Base-by-base conservation (phyloP, 1,140 invertebrate genomes). In the Lepidurus apus region DNA sequence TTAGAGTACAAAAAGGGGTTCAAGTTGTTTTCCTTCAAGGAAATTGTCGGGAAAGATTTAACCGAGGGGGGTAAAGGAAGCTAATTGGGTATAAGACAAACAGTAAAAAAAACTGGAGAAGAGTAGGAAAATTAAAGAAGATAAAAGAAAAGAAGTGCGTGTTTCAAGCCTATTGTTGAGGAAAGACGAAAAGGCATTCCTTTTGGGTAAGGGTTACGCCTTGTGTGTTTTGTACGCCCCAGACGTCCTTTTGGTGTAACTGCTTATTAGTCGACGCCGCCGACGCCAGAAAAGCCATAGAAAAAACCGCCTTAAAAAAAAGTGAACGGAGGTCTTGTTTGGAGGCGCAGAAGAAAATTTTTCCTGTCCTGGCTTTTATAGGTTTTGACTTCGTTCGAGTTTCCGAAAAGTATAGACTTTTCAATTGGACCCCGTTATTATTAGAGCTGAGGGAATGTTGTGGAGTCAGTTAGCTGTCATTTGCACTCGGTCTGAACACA, bases 401-500 rank as follows among this genome's bases (percentile, higher is more conserved):
- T 65, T 65, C 17, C 53, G 34, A 34, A 65, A 65, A 65, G 53
- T 65, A 65, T 65, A 65, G 53, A 65, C 53, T 65, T 65, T 65
- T 65, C 53, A 65, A 65, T 65, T 65, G 53, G 13, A 65, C 53
- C 53, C 53, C 53, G 53, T 65, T 65, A 65, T 65, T 65, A 65
- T 65, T 65, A 65, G 53, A 65, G 13, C 53, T 65, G 53, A 65
- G 53, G 53, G 53, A 65, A 65, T 65, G 53, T 65, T 65, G 53
- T 65, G 53, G 53, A 65, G 53, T 65, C 53, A 65, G 53, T 65
- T 65, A 65, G 13, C 53, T 65, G 53, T 65, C 53, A 65, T 65
- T 65, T 65, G 53, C 53, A 65, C 53, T 65, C 53, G 53, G 53
- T 65, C 53, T 65, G 53, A 65, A 65, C 53, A 65, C 53, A 65